Conservation (phyloP, 2,113 vertebrate species). For the human (Homo sapiens) region GRCh38 chr21:27701001-27701500, state of each 20-base stretch:
- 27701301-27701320: too few relatives aligned
- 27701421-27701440: too few relatives aligned
- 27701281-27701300: not conserved
- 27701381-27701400: too few relatives aligned
- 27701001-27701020: not conserved
- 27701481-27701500: too few relatives aligned
- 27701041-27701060: not conserved
- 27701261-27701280: not conserved
- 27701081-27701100: not conserved
- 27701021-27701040: not conserved
- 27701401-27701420: too few relatives aligned
- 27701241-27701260: not conserved
- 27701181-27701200: constrained; percentile 64
- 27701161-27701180: constrained; percentile 61
- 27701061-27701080: not conserved
- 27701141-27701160: fast-evolving
- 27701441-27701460: too few relatives aligned
- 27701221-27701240: fast-evolving
- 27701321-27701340: not conserved
- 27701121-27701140: not conserved
- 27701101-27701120: fast-evolving
- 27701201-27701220: not conserved
- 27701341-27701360: not conserved
- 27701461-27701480: too few relatives aligned
- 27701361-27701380: not conserved